Conservation (phyloP, 2,797 vertebrate species). For the Pseudocheirus occidentalis region DNA sequence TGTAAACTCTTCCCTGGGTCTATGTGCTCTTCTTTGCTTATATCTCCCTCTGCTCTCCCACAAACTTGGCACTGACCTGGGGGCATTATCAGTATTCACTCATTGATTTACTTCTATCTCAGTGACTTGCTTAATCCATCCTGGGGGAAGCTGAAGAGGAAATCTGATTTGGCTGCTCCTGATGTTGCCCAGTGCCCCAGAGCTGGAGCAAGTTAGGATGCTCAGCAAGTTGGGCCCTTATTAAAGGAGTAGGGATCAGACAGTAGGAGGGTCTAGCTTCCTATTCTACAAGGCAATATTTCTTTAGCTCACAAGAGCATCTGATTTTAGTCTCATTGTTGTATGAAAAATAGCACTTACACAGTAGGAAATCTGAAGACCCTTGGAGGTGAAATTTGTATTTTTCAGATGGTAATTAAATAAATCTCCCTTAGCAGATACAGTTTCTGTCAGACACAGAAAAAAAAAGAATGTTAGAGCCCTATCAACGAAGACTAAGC, state of each 20-base stretch:
- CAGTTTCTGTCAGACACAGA: conserved; percentile 39
- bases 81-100: too few species aligned
- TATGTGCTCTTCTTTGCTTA: neutral
- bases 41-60: neutral
- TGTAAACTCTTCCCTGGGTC: neutral
- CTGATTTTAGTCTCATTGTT: neutral
- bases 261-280: neutral
- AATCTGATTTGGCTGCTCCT: rapidly evolving
- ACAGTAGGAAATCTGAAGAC: conserved; percentile 47
- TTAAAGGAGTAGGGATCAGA: neutral
- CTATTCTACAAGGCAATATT: neutral
- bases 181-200: neutral
- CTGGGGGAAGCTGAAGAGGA: neutral
- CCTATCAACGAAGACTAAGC: neutral
- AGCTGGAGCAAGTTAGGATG: neutral
- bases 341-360: conserved; percentile 58
- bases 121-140: neutral
- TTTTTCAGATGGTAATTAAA: conserved; percentile 31
- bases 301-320: neutral
- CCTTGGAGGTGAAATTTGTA: neutral
- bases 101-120: neutral
- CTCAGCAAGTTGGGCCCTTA: neutral
- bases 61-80: neutral
- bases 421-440: neutral
- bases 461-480: neutral